These are phyloP conservation scores for Thamnaconus septentrionalis DNA, from an alignment of 2,113 vertebrate genomes.

Conservation along the genomic window DNA sequence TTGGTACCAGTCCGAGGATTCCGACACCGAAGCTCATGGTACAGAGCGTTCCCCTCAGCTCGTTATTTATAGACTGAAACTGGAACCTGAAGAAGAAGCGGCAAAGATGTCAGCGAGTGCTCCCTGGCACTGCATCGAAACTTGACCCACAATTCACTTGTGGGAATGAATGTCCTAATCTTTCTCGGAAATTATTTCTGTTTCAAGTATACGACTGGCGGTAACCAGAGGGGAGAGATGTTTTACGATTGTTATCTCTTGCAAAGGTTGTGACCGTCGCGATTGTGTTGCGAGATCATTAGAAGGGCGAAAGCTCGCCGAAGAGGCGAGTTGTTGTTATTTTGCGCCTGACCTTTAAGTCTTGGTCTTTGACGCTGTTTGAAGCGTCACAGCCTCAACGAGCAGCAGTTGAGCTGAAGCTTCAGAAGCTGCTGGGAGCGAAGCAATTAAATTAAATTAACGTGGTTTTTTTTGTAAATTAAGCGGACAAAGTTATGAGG, in stretches of 20 bases:
- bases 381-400: no score
- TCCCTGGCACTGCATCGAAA: slow-evolving; percentile 38
- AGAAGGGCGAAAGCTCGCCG: no score
- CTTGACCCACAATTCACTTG: slow-evolving; percentile 38
- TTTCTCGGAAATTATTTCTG: slow-evolving; percentile 2
- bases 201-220: neutral
- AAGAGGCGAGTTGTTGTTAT: no score
- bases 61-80: slow-evolving; percentile 76
- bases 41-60: slow-evolving; percentile 27
- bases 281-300: no score
- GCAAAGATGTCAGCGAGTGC: slow-evolving; percentile 57
- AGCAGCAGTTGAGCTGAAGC: no score
- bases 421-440: no score
- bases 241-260: neutral
- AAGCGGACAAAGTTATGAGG: no score
- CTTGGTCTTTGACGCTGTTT: no score
- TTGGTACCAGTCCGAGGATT: slow-evolving; percentile 9
- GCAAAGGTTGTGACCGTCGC: slow-evolving; percentile 3
- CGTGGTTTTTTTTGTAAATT: no score
- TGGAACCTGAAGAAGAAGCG: slow-evolving; percentile 65
- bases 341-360: slow-evolving; percentile 12
- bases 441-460: no score
- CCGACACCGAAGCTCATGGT: slow-evolving; percentile 24
- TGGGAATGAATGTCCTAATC: slow-evolving; percentile 12
- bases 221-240: neutral